These are phyloP conservation scores for Denticeps clupeoides DNA, from an alignment of 2,797 vertebrate species.

Conservation along the genomic window DNA sequence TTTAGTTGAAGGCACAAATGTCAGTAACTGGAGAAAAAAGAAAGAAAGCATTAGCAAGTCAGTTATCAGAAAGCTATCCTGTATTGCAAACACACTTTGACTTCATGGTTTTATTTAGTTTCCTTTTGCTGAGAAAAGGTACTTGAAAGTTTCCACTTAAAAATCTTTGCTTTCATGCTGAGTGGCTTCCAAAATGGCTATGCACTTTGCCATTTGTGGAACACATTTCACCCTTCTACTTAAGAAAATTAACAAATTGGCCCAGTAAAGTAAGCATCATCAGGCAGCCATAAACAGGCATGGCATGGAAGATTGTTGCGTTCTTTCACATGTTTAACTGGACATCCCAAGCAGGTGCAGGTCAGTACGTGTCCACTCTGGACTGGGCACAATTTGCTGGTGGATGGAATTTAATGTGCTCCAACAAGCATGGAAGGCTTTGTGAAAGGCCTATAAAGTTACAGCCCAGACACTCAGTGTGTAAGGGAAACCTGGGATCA, in stretches of 20 bases:
- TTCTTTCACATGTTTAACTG: constrained; percentile 4
- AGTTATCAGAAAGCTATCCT: too few relatives aligned
- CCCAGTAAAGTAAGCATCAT: constrained; percentile 17
- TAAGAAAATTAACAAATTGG: constrained; percentile 2
- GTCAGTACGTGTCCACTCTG: too few relatives aligned
- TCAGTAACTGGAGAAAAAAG: background rate
- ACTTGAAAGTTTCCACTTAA: too few relatives aligned
- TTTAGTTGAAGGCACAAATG: background rate
- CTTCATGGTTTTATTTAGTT: too few relatives aligned
- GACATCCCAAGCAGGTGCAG: background rate
- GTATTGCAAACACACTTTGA: too few relatives aligned
- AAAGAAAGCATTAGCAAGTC: background rate
- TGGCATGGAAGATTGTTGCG: background rate
- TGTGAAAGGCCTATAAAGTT: constrained; percentile 5
- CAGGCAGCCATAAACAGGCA: constrained; percentile 14
- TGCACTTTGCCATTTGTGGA: too few relatives aligned
- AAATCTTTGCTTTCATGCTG: too few relatives aligned
- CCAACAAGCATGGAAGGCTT: background rate
- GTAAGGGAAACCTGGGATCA: constrained; percentile 6
- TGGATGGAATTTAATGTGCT: constrained; percentile 1
- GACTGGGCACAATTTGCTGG: background rate
- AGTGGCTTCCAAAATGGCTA: too few relatives aligned
- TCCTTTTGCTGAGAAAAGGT: too few relatives aligned
- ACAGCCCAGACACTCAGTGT: constrained; percentile 3
- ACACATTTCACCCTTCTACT: too few relatives aligned